Percentiles rank a stretch among this genome's conserved stretches.
These are phyloP conservation scores for Thripadectes ignobilis DNA, from an alignment of 2,797 vertebrate species.

Conservation along the genomic window DNA sequence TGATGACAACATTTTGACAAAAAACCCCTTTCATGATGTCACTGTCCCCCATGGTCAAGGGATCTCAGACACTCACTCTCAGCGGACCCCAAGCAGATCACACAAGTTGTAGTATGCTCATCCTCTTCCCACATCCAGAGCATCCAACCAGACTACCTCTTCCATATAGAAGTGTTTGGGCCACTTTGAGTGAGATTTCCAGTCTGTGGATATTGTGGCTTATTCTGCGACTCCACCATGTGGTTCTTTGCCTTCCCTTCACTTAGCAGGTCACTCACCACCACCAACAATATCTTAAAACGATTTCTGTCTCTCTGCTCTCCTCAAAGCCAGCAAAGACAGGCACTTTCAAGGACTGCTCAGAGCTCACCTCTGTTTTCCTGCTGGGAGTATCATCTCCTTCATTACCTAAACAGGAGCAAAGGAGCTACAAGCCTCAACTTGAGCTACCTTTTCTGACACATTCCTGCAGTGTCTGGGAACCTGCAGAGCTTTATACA, in stretches of 20 bases:
- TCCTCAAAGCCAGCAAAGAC: background rate
- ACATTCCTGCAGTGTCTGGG: background rate
- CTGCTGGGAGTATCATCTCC: background rate
- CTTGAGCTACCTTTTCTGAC: background rate
- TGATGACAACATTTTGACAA: accelerated
- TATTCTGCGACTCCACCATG: too few species aligned
- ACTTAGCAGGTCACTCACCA: background rate
- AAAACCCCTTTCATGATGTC: background rate
- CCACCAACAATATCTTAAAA: accelerated
- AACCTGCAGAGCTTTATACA: background rate
- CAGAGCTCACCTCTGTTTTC: background rate
- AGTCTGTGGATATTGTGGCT: too few species aligned
- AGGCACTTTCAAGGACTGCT: background rate
- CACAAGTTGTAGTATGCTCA: accelerated
- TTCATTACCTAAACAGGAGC: background rate
- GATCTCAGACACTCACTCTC: background rate
- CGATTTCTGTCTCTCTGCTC: background rate
- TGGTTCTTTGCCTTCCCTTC: background rate
- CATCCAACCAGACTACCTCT: background rate
- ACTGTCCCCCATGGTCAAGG: background rate
- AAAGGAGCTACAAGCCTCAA: background rate
- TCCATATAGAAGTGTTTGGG: background rate
- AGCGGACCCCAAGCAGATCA: background rate
- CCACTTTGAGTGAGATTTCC: background rate
- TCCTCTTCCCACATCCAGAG: background rate